Conservation (phyloP, 2,888 invertebrate species). For the Synergus japonicus region DNA sequence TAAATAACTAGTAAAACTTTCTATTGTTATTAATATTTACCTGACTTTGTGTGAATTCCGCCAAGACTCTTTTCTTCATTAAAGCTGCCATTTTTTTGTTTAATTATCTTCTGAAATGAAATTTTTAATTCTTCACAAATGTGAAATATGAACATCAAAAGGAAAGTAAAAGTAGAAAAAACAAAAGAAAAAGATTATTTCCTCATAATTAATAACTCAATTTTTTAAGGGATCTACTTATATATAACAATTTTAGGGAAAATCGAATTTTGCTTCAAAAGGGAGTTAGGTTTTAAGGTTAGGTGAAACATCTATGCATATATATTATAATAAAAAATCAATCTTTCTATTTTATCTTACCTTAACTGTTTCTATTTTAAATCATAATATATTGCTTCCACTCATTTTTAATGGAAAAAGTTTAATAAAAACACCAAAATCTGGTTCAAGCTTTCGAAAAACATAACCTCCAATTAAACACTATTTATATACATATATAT, state of each 20-base stretch:
- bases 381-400: background rate
- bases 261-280: background rate
- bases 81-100: slow-evolving; percentile 69
- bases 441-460: no score
- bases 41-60: slow-evolving; percentile 74
- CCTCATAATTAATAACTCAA: background rate
- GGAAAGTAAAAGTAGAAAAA: background rate
- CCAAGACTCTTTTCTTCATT: slow-evolving; percentile 74
- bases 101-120: background rate
- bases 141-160: background rate
- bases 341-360: background rate
- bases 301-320: background rate
- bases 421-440: background rate
- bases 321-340: background rate
- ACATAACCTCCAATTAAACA: no score
- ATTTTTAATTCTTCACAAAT: background rate
- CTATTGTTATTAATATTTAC: slow-evolving; percentile 56
- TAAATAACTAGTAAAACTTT: slow-evolving; percentile 11
- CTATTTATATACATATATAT: no score
- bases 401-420: background rate
- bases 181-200: background rate
- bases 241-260: background rate
- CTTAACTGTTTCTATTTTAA: background rate
- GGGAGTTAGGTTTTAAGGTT: background rate
- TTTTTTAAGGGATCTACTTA: no score